Conservation (phyloP, 1,140 invertebrate genomes). For the Saccostrea echinata region DNA sequence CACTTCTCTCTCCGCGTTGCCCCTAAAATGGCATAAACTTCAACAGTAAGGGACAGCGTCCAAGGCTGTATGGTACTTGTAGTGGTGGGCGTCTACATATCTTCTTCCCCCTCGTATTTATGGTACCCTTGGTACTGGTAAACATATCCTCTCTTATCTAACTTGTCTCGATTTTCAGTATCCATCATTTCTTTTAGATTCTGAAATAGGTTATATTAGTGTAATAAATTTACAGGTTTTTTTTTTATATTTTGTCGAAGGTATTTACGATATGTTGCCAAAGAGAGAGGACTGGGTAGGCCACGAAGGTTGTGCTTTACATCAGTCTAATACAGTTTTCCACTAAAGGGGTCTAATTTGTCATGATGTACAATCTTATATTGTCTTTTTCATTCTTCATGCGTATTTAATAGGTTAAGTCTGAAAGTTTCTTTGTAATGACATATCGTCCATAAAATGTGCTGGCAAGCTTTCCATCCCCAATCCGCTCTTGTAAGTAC, state of each 20-base stretch:
- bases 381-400: constrained; percentile 15
- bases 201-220: background rate
- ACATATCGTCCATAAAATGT: background rate
- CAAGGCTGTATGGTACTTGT: constrained; percentile 8
- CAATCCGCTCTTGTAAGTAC: background rate
- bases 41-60: constrained; percentile 24
- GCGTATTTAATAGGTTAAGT: background rate
- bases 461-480: background rate
- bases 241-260: background rate
- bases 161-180: background rate
- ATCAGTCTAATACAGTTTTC: background rate
- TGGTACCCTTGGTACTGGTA: constrained; percentile 27
- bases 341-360: background rate
- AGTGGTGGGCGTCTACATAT: constrained; percentile 12
- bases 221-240: background rate
- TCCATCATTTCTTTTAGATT: no score
- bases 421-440: background rate
- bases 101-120: constrained; percentile 7
- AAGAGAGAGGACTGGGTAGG: background rate
- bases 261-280: no score
- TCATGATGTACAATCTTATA: background rate
- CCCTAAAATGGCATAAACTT: constrained; percentile 30
- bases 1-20: background rate
- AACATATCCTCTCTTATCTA: background rate
- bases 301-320: background rate